Evolutionary conservation across 2,113 vertebrate species (phyloP).

Genomic region (Mystacornis crossleyi): DNA sequence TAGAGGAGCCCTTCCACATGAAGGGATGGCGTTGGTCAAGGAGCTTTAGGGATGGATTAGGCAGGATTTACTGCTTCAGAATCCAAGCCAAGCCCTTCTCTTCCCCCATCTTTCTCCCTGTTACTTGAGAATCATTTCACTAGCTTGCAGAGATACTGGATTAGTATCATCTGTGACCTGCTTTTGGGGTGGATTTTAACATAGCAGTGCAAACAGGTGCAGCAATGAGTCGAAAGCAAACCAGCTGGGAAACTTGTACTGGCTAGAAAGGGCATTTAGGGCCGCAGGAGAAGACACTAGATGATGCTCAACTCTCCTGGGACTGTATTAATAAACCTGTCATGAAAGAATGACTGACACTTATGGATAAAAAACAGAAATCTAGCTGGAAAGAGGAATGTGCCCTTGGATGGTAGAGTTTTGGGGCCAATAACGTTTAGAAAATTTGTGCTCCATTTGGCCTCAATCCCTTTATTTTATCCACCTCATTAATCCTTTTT

Average conservation of each 20-base stretch:
- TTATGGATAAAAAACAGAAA: neutral
- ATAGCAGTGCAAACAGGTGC: neutral
- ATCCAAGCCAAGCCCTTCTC: neutral
- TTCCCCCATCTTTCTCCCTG: neutral
- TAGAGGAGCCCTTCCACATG: neutral
- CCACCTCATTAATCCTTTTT: constrained; percentile 62
- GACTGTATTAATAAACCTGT: neutral
- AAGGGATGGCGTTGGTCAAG: neutral
- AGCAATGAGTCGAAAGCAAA: neutral
- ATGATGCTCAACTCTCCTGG: neutral
- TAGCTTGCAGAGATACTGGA: neutral
- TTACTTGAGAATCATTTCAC: neutral
- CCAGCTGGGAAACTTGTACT: neutral
- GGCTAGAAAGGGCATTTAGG: neutral
- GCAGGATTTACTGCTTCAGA: neutral
- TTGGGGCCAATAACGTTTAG: neutral
- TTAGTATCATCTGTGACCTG: neutral
- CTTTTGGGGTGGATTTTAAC: neutral
- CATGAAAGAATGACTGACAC: neutral
- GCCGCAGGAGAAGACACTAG: neutral
- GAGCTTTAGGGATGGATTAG: neutral
- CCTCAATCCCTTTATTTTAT: constrained; percentile 49
- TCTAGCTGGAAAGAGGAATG: neutral
- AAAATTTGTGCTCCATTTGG: constrained; percentile 28
- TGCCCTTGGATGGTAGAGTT: neutral